Percentiles rank a stretch among this genome's conserved stretches.
Conservation (phyloP, 2,888 invertebrate species). For the Tenthredo scrophulariae region DNA sequence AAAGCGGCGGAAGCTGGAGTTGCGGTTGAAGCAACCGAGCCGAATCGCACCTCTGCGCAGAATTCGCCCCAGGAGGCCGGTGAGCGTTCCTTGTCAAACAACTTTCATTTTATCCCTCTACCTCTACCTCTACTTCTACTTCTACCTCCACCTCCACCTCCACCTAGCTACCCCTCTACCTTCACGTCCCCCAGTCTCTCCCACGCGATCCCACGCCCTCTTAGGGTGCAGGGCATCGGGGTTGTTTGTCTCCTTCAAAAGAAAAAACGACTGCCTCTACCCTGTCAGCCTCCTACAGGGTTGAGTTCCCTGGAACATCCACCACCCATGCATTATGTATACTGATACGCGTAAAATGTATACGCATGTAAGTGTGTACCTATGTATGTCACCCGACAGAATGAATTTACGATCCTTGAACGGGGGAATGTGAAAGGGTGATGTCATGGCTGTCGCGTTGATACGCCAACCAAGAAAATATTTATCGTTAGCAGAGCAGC, state of each 20-base stretch:
- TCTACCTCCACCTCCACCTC: not conserved
- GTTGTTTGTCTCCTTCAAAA: slow-evolving; percentile 32
- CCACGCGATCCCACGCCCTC: not conserved
- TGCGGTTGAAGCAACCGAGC: slow-evolving; percentile 53
- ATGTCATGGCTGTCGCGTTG: slow-evolving; percentile 3
- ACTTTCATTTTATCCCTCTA: slow-evolving; percentile 14
- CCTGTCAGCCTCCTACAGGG: not conserved
- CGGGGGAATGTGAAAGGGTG: not conserved
- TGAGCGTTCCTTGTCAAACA: slow-evolving; percentile 37
- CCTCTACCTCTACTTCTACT: not conserved
- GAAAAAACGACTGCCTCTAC: not conserved
- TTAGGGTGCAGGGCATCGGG: not conserved
- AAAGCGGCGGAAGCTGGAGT: slow-evolving; percentile 73
- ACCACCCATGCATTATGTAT: not conserved
- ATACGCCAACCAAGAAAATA: not conserved
- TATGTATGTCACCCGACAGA: not conserved
- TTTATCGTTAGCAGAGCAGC: not conserved
- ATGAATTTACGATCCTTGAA: slow-evolving; percentile 32
- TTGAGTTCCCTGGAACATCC: not conserved
- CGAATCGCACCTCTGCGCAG: slow-evolving; percentile 57
- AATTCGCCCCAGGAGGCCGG: slow-evolving; percentile 50
- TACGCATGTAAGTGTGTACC: not conserved
- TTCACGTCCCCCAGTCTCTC: not conserved
- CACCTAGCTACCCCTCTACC: not conserved
- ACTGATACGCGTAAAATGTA: not conserved